Conservation (phyloP, 2,797 vertebrate species). For the Sebastes minor region DNA sequence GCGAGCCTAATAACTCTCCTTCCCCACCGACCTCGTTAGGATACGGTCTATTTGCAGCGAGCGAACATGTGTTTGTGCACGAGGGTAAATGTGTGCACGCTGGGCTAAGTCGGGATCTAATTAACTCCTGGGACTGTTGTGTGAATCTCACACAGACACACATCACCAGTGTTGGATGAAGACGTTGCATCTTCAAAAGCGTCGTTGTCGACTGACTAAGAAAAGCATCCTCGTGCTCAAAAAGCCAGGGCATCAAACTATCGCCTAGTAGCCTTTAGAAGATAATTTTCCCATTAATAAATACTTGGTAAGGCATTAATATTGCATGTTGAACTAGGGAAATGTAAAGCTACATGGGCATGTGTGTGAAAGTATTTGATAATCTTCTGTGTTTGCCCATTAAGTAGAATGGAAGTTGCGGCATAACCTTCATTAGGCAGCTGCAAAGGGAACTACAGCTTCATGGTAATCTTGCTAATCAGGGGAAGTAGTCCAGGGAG, state of each 20-base stretch:
- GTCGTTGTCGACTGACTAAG: not conserved
- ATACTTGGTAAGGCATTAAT: constrained; percentile 34
- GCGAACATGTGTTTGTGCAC: constrained; percentile 45
- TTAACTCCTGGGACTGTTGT: constrained; percentile 48
- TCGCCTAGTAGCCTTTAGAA: constrained; percentile 20
- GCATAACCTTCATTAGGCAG: constrained; percentile 33
- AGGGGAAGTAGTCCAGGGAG: constrained; percentile 7
- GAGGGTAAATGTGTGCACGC: constrained; percentile 38
- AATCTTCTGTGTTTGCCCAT: constrained; percentile 36
- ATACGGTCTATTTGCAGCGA: constrained; percentile 47
- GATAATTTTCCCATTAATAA: constrained; percentile 53
- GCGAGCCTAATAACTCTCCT: constrained; percentile 61
- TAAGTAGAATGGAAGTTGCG: constrained; percentile 35
- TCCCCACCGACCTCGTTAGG: constrained; percentile 64
- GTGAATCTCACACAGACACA: constrained; percentile 10
- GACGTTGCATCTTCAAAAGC: constrained; percentile 22
- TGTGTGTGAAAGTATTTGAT: constrained; percentile 13
- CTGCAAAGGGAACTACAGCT: constrained; percentile 14
- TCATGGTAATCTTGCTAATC: constrained; percentile 32
- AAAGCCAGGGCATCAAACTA: constrained; percentile 16
- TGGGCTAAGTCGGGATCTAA: constrained; percentile 56
- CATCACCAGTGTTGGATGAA: not conserved
- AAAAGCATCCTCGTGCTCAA: constrained; percentile 5
- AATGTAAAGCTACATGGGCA: constrained; percentile 11
- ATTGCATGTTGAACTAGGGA: constrained; percentile 45